A percentile compares a stretch with the other conserved stretches of the same genome.
Evolutionary conservation across 2,888 invertebrate genomes (phyloP).

Genomic region (Athetis lepigone): DNA sequence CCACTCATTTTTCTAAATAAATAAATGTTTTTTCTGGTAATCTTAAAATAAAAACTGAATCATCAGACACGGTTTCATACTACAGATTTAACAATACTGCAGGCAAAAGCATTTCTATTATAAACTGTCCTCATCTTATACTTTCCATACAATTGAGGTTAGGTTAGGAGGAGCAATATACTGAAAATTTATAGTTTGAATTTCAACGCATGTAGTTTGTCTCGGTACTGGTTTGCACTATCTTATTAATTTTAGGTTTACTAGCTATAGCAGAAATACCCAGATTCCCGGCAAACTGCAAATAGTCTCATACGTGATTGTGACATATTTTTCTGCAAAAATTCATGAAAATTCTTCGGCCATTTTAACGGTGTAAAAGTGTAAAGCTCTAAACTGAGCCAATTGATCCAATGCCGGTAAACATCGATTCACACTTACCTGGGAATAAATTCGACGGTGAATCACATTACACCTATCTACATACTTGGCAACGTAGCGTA

Average conservation of each 20-base stretch:
- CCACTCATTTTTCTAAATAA: no score
- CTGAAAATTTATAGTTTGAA: no score
- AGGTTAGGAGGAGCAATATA: no score
- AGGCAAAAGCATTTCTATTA: neutral
- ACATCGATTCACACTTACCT: constrained; percentile 46
- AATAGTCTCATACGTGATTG: constrained; percentile 20
- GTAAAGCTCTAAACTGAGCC: constrained; percentile 26
- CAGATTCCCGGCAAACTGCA: constrained; percentile 8
- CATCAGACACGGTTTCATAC: constrained; percentile 7
- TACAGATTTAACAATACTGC: neutral
- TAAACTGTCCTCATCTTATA: neutral
- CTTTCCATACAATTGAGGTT: no score
- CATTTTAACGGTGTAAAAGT: constrained; percentile 23
- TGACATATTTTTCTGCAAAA: constrained; percentile 35
- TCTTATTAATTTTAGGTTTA: no score
- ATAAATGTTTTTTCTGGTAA: no score
- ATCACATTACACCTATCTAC: constrained; percentile 3
- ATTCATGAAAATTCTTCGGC: constrained; percentile 34
- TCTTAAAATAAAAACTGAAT: constrained; percentile 25
- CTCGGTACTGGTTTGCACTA: no score
- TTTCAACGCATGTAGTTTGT: no score
- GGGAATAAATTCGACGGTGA: constrained; percentile 33
- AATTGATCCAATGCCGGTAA: constrained; percentile 27
- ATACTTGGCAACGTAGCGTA: neutral
- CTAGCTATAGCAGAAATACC: neutral